These are phyloP conservation scores for Lepus europaeus DNA, from an alignment of 2,113 vertebrate genomes.

Conservation along the genomic window DNA sequence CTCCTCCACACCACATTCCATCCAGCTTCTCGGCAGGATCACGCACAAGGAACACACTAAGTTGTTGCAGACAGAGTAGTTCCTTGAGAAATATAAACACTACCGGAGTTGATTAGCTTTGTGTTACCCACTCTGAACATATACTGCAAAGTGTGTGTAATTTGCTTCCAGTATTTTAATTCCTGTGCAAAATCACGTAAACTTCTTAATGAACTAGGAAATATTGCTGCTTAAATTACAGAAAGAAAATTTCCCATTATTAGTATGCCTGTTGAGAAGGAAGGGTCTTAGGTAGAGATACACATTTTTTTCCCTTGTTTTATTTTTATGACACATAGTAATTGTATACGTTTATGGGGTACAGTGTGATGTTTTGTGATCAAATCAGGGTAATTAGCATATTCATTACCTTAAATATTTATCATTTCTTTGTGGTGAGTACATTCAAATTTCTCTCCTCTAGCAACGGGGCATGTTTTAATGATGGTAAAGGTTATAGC, in stretches of 20 bases:
- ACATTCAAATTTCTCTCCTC: neutral
- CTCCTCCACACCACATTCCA: no score
- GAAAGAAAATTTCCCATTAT: neutral
- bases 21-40: neutral
- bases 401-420: neutral
- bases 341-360: neutral
- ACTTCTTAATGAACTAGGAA: neutral
- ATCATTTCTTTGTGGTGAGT: neutral
- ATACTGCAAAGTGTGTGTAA: neutral
- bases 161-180: neutral
- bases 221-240: neutral
- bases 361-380: neutral
- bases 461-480: neutral
- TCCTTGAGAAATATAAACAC: neutral
- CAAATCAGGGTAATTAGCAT: neutral
- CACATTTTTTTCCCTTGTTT: neutral
- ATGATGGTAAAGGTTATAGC: neutral
- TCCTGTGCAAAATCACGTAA: neutral
- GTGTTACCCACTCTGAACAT: neutral
- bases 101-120: neutral
- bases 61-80: neutral
- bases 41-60: neutral
- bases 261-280: neutral
- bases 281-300: neutral
- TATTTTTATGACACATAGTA: neutral